Evolutionary conservation across 2,888 invertebrate species (phyloP).

Genomic region (Cheilosia vulpina): DNA sequence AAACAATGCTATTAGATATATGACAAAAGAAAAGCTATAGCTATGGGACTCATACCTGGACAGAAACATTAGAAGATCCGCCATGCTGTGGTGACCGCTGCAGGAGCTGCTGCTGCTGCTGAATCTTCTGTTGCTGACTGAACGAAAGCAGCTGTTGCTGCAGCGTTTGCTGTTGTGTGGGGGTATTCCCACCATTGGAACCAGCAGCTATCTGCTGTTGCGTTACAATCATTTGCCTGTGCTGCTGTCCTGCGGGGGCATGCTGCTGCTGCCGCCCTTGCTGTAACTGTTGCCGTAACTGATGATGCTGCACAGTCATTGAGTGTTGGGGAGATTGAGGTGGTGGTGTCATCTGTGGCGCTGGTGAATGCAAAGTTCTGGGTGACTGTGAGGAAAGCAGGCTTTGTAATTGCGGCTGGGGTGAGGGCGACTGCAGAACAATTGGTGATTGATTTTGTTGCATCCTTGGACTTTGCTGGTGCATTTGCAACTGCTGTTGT

Average conservation of each 20-base stretch:
- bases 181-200: conserved; percentile 77
- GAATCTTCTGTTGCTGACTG: conserved; percentile 77
- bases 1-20: neutral
- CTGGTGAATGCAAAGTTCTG: conserved; percentile 82
- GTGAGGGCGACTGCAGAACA: conserved; percentile 80
- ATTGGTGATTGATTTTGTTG: conserved; percentile 82
- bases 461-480: conserved; percentile 80
- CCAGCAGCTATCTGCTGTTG: conserved; percentile 76
- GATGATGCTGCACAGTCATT: conserved; percentile 78
- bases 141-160: conserved; percentile 81
- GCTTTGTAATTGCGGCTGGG: conserved; percentile 80
- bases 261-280: conserved; percentile 78
- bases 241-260: conserved; percentile 54
- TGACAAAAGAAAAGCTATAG: conserved; percentile 7
- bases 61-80: conserved; percentile 35
- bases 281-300: conserved; percentile 81
- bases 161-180: conserved; percentile 79
- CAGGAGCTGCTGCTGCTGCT: conserved; percentile 57
- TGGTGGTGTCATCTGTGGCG: conserved; percentile 83
- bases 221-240: conserved; percentile 70
- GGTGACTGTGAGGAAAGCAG: conserved; percentile 82
- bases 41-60: conserved; percentile 48
- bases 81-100: conserved; percentile 63
- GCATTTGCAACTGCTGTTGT: conserved; percentile 80
- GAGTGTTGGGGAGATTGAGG: conserved; percentile 81